Conservation (phyloP, 2,888 invertebrate genomes). For the Dermolepida albohirtum region DNA sequence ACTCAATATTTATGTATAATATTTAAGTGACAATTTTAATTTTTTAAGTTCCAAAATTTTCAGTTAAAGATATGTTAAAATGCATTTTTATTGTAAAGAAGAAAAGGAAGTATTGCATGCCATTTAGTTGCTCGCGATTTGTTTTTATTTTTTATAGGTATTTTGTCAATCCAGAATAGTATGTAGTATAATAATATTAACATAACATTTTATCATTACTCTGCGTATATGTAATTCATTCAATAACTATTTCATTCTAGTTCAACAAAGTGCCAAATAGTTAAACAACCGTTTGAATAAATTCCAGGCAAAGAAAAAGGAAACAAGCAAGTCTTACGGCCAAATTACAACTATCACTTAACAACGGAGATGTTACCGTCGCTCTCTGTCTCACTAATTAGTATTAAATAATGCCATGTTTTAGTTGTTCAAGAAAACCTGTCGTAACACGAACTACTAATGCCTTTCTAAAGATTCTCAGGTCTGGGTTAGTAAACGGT, state of each 20-base stretch:
- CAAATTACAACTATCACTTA: constrained; percentile 56
- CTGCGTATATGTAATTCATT: too few species aligned
- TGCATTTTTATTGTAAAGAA: too few species aligned
- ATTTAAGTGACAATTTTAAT: too few species aligned
- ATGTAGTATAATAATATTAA: too few species aligned
- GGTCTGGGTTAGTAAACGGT: constrained; percentile 49
- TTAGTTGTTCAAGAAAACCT: constrained; percentile 49
- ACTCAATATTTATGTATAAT: too few species aligned
- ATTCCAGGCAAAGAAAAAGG: constrained; percentile 50
- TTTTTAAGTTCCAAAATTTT: too few species aligned
- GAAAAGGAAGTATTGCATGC: too few species aligned
- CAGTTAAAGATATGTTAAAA: too few species aligned
- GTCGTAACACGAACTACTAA: constrained; percentile 48
- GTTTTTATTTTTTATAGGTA: too few species aligned
- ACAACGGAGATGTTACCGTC: constrained; percentile 45
- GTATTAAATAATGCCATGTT: constrained; percentile 49
- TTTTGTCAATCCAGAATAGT: too few species aligned
- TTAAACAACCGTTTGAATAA: constrained; percentile 52
- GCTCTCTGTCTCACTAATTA: constrained; percentile 51
- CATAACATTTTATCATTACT: too few species aligned
- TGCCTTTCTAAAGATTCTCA: constrained; percentile 48
- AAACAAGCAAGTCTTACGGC: constrained; percentile 50
- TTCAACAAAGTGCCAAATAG: constrained; percentile 53
- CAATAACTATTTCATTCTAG: constrained; percentile 54
- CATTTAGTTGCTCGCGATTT: too few species aligned